Base-by-base conservation (phyloP, 2,113 vertebrate species). In the Carettochelys insculpta region DNA sequence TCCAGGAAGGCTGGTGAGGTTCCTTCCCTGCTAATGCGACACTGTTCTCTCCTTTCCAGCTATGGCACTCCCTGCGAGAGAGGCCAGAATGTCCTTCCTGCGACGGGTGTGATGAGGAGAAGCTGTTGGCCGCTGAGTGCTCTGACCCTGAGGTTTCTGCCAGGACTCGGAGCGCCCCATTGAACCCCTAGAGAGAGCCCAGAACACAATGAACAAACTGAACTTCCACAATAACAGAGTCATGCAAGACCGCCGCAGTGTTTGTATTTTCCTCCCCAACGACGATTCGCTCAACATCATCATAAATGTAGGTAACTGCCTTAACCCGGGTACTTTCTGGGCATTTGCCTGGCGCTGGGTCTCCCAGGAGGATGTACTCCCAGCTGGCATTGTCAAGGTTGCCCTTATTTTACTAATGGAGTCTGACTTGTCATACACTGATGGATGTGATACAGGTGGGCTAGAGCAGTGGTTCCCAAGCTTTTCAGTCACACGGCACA, bases 191-290 rank as follows among this genome's bases (percentile, higher is more conserved):
- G 96, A 97, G 95, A 96, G 96, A 97, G 97, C 95, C 94, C 91
- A 24, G 92, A 96, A 90, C 97, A 99, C 99, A 51, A 99, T 99
- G 99, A 99, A 98, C 99, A 99, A 98, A 98, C 96, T 99, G 98
- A 98, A 95, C 96, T 99, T 99, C 96, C 98, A 99, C 94, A 99
- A 99, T 97, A 99, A 99, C 98, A 98, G 98, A 99, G 97, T 98
- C 98, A 99, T 99, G 99, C 99, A 99, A 97, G 99, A 99, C 98
- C 99, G 99, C 94, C 98, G 99, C 94, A 99, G 99, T 84, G 99
- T 99, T 85, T 99, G 99, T 94, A 99, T 99, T 92, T 99, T 99
- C 98, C 98, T 99, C 94, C 99, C 99, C 91, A 99, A 99, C 3
- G 99, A 99, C 56, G 98, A 99, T 92, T 99, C 99, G 7, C 98